Evolutionary conservation across 2,888 invertebrate genomes (phyloP), one percentile per base, ranked within the genome.

Genomic region (Oxyteleia sp.): DNA sequence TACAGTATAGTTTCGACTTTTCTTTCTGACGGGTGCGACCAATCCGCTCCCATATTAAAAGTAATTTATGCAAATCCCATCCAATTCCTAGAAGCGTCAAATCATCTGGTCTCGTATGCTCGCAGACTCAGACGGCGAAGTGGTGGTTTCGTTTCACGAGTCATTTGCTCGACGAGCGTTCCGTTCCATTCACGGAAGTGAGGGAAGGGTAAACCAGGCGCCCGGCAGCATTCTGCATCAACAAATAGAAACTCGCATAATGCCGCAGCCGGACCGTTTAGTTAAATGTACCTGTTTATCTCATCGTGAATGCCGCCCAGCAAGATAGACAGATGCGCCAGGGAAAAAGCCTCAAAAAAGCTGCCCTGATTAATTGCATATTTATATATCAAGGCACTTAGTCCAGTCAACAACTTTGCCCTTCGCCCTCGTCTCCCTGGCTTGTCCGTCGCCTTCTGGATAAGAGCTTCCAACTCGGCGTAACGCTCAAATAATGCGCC

Each of bases 401-500:
- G n/a, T n/a, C n/a, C n/a, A n/a, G n/a, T n/a, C n/a, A n/a, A n/a
- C n/a, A n/a, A n/a, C n/a, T n/a, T n/a, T n/a, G n/a, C n/a, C n/a
- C n/a, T n/a, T n/a, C n/a, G n/a, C n/a, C n/a, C n/a, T n/a, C n/a
- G n/a, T n/a, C n/a, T n/a, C n/a, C n/a, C n/a, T n/a, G n/a, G n/a
- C n/a, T n/a, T n/a, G n/a, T n/a, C n/a, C n/a, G n/a, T n/a, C n/a
- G n/a, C n/a, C n/a, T n/a, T n/a, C n/a, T n/a, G n/a, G n/a, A n/a
- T n/a, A n/a, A n/a, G n/a, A n/a, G n/a, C n/a, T n/a, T n/a, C n/a
- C n/a, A n/a, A n/a, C n/a, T n/a, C n/a, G n/a, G n/a, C n/a, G n/a
- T n/a, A n/a, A n/a, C n/a, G n/a, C 89, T 90, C 87, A 91, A 91
- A 90, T 91, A 91, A 92, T 89, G 89, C 89, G 88, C 86, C 87